These are phyloP conservation scores for Rhinatrema bivittatum DNA, from an alignment of 2,797 vertebrate species.

Conservation along the genomic window DNA sequence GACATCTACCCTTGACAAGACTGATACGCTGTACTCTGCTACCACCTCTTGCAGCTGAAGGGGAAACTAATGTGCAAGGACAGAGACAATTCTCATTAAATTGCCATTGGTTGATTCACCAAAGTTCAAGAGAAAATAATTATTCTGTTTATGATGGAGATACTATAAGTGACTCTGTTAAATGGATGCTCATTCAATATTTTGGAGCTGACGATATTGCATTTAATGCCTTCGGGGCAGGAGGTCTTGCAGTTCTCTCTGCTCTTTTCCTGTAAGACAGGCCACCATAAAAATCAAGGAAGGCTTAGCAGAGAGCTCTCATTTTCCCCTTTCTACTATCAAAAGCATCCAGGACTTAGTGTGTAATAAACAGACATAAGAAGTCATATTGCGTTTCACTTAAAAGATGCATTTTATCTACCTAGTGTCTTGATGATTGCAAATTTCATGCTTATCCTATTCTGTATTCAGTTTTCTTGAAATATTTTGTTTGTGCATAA, in stretches of 20 bases:
- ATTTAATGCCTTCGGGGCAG: constrained; percentile 29
- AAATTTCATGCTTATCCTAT: too few relatives aligned
- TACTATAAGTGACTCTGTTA: constrained; percentile 46
- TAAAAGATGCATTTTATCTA: too few relatives aligned
- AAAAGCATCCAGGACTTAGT: too few relatives aligned
- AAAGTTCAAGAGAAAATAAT: constrained; percentile 37
- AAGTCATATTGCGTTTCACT: too few relatives aligned
- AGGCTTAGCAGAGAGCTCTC: too few relatives aligned
- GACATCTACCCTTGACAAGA: constrained; percentile 53
- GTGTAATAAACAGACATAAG: too few relatives aligned
- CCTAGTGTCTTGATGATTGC: too few relatives aligned
- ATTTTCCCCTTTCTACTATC: too few relatives aligned
- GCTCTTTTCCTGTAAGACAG: constrained; percentile 13
- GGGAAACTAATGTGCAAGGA: constrained; percentile 44
- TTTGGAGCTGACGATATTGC: constrained; percentile 30
- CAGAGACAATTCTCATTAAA: constrained; percentile 44
- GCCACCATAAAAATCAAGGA: background rate
- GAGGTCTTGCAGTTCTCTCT: constrained; percentile 17
- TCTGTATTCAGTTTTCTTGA: too few relatives aligned
- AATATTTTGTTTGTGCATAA: too few relatives aligned
- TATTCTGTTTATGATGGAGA: constrained; percentile 47
- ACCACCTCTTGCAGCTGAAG: constrained; percentile 33
- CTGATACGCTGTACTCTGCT: constrained; percentile 32
- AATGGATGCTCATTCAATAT: constrained; percentile 40
- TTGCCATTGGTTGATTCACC: constrained; percentile 43